These are phyloP conservation scores for Strix uralensis DNA, from an alignment of 2,113 vertebrate genomes.

Conservation along the genomic window DNA sequence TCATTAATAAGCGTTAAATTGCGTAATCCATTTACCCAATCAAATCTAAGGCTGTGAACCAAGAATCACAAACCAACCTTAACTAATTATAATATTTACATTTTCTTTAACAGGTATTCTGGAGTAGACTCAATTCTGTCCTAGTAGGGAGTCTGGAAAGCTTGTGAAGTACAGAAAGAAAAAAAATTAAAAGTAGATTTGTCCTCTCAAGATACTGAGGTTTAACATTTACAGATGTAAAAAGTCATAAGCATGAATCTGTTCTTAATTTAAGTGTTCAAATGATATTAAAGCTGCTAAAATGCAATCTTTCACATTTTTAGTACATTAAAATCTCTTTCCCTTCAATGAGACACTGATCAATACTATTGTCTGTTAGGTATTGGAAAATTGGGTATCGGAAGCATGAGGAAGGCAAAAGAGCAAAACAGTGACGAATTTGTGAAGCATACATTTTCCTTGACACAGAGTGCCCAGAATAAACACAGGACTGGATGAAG, in stretches of 20 bases:
- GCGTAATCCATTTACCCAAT: not conserved
- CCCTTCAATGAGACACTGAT: not conserved
- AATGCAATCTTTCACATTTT: not conserved
- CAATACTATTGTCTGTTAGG: not conserved
- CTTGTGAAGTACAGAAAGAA: not conserved
- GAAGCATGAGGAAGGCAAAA: too few relatives aligned
- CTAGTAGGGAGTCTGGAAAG: not conserved
- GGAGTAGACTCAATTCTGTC: not conserved
- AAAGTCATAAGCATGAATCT: not conserved
- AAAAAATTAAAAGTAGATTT: not conserved
- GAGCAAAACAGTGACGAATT: too few relatives aligned
- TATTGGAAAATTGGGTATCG: too few relatives aligned
- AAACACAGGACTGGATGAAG: too few relatives aligned
- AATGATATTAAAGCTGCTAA: not conserved
- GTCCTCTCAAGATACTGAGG: not conserved
- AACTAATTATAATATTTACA: not conserved
- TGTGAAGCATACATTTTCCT: too few relatives aligned
- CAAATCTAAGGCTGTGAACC: not conserved
- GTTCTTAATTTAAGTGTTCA: not conserved
- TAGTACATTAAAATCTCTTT: not conserved
- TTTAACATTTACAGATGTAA: not conserved
- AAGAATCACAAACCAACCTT: not conserved
- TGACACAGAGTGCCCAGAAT: too few relatives aligned
- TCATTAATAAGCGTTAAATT: not conserved
- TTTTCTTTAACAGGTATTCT: not conserved